Percentiles rank a stretch among this genome's conserved stretches.
Evolutionary conservation across 2,113 vertebrate species (phyloP).

Genomic region (Dicerorhinus sumatrensis): DNA sequence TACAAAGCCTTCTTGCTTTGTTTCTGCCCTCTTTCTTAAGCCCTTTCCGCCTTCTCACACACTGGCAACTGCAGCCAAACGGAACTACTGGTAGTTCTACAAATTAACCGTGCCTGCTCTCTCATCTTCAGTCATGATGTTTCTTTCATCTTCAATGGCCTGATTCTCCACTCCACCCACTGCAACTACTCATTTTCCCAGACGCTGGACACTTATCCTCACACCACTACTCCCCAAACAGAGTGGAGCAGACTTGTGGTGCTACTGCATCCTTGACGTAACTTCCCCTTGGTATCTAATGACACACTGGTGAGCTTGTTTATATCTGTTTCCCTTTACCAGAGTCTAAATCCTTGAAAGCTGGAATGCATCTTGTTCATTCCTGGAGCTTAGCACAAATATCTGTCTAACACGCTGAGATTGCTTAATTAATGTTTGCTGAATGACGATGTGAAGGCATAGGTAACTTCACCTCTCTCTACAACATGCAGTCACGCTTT

Average conservation of each 20-base stretch:
- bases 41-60: background rate
- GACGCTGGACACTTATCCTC: background rate
- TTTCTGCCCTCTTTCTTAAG: background rate
- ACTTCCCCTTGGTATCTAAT: background rate
- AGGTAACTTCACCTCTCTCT: background rate
- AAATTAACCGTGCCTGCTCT: too few species aligned
- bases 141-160: background rate
- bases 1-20: background rate
- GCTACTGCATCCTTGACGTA: background rate
- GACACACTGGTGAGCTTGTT: background rate
- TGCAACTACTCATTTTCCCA: background rate
- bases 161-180: background rate
- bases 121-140: fast-evolving
- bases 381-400: background rate
- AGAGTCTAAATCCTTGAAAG: background rate
- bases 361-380: background rate
- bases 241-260: fast-evolving
- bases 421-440: background rate
- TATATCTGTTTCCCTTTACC: background rate
- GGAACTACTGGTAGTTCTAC: background rate
- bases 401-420: background rate
- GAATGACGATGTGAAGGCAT: background rate
- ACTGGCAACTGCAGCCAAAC: fast-evolving
- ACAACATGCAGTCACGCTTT: background rate
- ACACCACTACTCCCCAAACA: too few species aligned